Evolutionary conservation across 2,113 vertebrate genomes (phyloP).

Genomic region (Serilophus lunatus): DNA sequence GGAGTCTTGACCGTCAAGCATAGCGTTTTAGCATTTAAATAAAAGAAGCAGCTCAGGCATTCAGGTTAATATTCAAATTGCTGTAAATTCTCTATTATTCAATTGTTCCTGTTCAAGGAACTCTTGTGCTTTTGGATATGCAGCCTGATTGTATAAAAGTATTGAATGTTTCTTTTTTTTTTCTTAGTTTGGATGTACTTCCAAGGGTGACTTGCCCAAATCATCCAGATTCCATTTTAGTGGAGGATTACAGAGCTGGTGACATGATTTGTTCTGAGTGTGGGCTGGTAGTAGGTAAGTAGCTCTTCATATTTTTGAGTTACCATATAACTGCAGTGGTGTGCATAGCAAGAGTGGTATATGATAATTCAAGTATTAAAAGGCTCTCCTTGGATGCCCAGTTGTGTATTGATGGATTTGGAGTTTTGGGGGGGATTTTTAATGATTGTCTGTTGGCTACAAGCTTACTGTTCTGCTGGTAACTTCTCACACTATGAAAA

Average conservation of each 20-base stretch:
- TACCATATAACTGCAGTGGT: not conserved
- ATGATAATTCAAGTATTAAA: not conserved
- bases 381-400: not conserved
- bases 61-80: not conserved
- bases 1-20: not conserved
- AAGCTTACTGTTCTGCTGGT: not conserved
- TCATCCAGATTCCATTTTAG: constrained; percentile 93
- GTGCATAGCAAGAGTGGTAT: not conserved
- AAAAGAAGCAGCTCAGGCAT: not conserved
- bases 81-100: not conserved
- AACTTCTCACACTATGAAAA: not conserved
- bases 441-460: not conserved
- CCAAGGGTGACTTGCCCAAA: constrained; percentile 94
- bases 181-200: constrained; percentile 84
- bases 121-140: not conserved
- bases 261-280: constrained; percentile 99
- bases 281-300: constrained; percentile 94
- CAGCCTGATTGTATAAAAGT: not conserved
- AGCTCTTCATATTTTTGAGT: not conserved
- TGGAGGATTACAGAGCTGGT: constrained; percentile 98
- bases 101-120: not conserved
- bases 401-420: not conserved
- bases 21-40: not conserved
- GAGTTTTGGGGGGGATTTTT: not conserved
- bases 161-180: not conserved